Evolutionary conservation across 2,888 invertebrate species (phyloP).

Genomic region (Neria commutata): DNA sequence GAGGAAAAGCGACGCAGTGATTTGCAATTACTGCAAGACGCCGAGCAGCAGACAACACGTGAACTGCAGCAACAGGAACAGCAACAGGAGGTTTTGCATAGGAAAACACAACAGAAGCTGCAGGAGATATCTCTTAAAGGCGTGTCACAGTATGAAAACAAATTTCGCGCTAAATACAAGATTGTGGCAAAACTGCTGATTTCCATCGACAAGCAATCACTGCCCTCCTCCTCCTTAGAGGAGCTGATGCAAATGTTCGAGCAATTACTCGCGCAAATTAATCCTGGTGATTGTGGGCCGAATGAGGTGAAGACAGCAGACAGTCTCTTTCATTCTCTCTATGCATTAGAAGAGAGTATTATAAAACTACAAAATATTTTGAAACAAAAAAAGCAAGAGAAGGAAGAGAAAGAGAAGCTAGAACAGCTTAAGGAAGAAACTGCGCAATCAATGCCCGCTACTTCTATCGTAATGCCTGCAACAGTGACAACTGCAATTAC

Average conservation of each 20-base stretch:
- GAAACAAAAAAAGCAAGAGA: constrained; percentile 37
- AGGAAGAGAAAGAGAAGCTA: constrained; percentile 31
- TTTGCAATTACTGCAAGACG: constrained; percentile 40
- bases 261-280: constrained; percentile 46
- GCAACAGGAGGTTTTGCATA: constrained; percentile 40
- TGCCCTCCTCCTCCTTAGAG: constrained; percentile 55
- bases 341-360: constrained; percentile 63
- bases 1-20: constrained; percentile 39
- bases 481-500: constrained; percentile 14
- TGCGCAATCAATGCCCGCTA: constrained; percentile 26
- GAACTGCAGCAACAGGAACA: constrained; percentile 42
- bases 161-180: constrained; percentile 66
- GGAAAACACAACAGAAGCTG: constrained; percentile 45
- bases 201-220: constrained; percentile 59
- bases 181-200: constrained; percentile 64
- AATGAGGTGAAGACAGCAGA: constrained; percentile 68
- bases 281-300: constrained; percentile 61
- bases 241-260: constrained; percentile 50
- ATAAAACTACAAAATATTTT: constrained; percentile 56
- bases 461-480: constrained; percentile 8
- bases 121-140: constrained; percentile 62
- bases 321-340: constrained; percentile 61
- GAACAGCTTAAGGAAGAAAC: constrained; percentile 26
- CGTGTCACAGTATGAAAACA: constrained; percentile 66
- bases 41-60: constrained; percentile 42